phyloP scores from a whole-genome alignment of 2,113 vertebrate species.

The Apeltes quadracus region DNA sequence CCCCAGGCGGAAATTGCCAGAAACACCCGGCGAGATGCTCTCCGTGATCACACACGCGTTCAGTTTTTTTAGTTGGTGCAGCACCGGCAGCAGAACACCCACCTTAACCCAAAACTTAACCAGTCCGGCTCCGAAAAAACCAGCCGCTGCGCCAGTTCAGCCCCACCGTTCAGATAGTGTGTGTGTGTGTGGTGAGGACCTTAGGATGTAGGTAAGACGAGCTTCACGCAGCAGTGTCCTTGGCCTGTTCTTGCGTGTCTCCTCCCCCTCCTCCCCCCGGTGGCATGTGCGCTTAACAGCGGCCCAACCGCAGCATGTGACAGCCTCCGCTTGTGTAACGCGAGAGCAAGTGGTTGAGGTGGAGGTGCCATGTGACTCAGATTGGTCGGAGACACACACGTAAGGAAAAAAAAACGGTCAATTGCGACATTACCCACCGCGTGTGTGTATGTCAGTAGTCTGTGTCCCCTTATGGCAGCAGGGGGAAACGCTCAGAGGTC shows the following conservation, averaged over 20 bases:
- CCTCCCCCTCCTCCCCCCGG: constrained; percentile 17
- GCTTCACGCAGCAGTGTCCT: constrained; percentile 54
- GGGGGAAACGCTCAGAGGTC: constrained; percentile 9
- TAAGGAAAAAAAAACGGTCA: constrained; percentile 3
- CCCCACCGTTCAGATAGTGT: neutral
- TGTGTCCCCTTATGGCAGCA: constrained; percentile 1
- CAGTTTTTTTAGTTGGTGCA: constrained; percentile 19
- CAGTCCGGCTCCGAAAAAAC: constrained; percentile 10
- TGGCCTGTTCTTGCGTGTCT: constrained; percentile 62
- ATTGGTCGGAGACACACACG: constrained; percentile 15
- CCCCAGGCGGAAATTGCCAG: constrained; percentile 59
- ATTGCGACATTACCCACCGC: neutral
- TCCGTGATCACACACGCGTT: constrained; percentile 11
- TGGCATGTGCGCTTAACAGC: constrained; percentile 49
- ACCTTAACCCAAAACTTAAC: no score
- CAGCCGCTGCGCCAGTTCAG: constrained; percentile 38
- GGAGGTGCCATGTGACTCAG: constrained; percentile 35
- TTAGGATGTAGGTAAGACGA: constrained; percentile 56
- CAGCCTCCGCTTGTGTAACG: constrained; percentile 60
- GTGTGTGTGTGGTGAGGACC: constrained; percentile 27
- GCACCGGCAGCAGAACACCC: constrained; percentile 8
- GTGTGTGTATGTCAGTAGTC: neutral
- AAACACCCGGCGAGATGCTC: constrained; percentile 42
- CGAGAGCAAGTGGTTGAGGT: constrained; percentile 52
- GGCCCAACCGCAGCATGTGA: constrained; percentile 70